A percentile compares a stretch with the other conserved stretches of the same genome.
phyloP scores from a whole-genome alignment of 2,797 vertebrate genomes.

The Smutsia gigantea region DNA sequence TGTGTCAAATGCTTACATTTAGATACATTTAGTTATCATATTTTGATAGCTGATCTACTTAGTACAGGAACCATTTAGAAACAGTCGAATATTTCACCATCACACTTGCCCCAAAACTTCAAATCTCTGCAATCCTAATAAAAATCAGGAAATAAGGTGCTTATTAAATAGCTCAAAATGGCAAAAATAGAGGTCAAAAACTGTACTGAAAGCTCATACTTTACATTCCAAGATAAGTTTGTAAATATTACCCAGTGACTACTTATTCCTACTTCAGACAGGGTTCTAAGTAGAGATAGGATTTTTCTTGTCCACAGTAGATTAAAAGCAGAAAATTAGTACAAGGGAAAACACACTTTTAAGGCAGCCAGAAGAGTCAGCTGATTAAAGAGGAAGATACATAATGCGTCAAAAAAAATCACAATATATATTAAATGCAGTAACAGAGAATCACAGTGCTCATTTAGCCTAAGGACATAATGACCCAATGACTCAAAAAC shows the following conservation, averaged over 20 bases:
- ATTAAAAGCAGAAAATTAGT: neutral
- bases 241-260: neutral
- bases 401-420: neutral
- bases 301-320: neutral
- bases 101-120: neutral
- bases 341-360: neutral
- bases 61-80: neutral
- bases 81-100: neutral
- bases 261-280: neutral
- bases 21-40: neutral
- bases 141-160: neutral
- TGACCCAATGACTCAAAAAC: neutral
- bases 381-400: neutral
- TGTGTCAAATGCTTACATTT: neutral
- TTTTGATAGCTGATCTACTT: neutral
- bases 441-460: neutral
- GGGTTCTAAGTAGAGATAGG: neutral
- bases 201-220: neutral
- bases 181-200: conserved; percentile 19
- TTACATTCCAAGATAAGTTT: neutral
- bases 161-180: neutral
- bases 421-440: neutral
- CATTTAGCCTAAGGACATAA: neutral
- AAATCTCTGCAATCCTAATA: neutral
- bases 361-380: neutral